phyloP scores from a whole-genome alignment of 2,113 vertebrate species.

The Anhinga anhinga region DNA sequence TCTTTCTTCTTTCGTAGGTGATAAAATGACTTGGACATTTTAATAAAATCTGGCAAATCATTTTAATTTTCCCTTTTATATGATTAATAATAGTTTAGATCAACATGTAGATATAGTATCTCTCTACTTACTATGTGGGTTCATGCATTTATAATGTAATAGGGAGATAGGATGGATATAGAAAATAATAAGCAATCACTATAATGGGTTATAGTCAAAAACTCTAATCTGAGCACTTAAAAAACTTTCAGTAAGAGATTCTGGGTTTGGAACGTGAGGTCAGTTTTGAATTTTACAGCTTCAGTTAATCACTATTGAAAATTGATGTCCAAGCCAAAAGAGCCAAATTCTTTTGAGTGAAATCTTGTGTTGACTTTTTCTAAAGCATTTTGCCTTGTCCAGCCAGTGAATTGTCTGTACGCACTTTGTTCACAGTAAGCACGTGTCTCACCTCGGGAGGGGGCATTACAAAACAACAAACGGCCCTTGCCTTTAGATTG shows the following conservation, averaged over 20 bases:
- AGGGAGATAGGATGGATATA: not conserved
- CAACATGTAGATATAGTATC: not conserved
- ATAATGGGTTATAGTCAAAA: not conserved
- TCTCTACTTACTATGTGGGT: not conserved
- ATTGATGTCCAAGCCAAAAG: not conserved
- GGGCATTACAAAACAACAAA: not conserved
- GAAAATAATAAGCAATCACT: not conserved
- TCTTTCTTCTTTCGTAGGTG: not conserved
- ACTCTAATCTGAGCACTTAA: not conserved
- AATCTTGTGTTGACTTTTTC: not conserved
- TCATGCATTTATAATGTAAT: constrained; percentile 2
- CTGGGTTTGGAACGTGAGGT: not conserved
- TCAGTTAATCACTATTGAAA: not conserved
- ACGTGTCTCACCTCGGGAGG: not conserved
- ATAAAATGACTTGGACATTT: not conserved
- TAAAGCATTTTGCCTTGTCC: not conserved
- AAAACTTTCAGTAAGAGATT: not conserved
- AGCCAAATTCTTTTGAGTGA: not conserved
- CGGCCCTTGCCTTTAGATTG: not conserved
- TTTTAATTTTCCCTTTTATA: constrained; percentile 9
- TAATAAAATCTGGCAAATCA: constrained; percentile 28
- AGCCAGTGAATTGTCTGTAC: not conserved
- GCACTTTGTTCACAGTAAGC: no score
- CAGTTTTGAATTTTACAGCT: not conserved
- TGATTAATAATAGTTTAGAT: constrained; percentile 10